Evolutionary conservation across 2,797 vertebrate species (phyloP).

Genomic region (Urophycis tenuis): DNA sequence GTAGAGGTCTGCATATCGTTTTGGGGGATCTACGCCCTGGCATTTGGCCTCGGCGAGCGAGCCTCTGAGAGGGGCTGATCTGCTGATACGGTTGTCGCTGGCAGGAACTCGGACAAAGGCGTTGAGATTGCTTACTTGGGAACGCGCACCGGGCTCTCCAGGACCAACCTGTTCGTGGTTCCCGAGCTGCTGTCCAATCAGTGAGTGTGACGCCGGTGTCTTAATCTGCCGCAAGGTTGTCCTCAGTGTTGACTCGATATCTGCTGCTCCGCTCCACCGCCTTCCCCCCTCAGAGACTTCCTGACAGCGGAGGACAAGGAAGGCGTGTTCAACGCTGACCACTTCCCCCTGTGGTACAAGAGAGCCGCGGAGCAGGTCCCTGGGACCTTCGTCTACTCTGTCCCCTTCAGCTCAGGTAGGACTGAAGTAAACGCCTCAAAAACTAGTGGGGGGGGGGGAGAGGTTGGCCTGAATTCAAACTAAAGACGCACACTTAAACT

Average conservation of each 20-base stretch:
- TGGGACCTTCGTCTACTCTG: slow-evolving; percentile 93
- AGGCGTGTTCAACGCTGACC: slow-evolving; percentile 97
- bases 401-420: slow-evolving; percentile 90
- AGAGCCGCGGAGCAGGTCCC: slow-evolving; percentile 94
- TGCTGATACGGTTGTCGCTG: slow-evolving; percentile 1
- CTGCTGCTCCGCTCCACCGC: slow-evolving; percentile 34
- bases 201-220: slow-evolving; percentile 70
- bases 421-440: neutral
- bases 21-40: neutral
- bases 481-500: neutral
- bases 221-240: slow-evolving; percentile 23
- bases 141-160: slow-evolving; percentile 88
- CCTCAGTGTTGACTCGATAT: slow-evolving; percentile 31
- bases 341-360: slow-evolving; percentile 98
- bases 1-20: neutral
- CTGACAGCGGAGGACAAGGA: slow-evolving; percentile 94
- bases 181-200: slow-evolving; percentile 89
- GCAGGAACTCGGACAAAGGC: slow-evolving; percentile 95
- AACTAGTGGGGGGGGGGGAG: too few species aligned
- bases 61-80: slow-evolving; percentile 3
- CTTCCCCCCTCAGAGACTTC: slow-evolving; percentile 82
- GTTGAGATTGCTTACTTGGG: slow-evolving; percentile 95
- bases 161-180: slow-evolving; percentile 90
- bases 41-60: neutral
- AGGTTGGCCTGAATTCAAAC: neutral